Evolutionary conservation across 2,113 vertebrate species (phyloP), one percentile per base, ranked within the genome.

Genomic region (Xyrauchen texanus): DNA sequence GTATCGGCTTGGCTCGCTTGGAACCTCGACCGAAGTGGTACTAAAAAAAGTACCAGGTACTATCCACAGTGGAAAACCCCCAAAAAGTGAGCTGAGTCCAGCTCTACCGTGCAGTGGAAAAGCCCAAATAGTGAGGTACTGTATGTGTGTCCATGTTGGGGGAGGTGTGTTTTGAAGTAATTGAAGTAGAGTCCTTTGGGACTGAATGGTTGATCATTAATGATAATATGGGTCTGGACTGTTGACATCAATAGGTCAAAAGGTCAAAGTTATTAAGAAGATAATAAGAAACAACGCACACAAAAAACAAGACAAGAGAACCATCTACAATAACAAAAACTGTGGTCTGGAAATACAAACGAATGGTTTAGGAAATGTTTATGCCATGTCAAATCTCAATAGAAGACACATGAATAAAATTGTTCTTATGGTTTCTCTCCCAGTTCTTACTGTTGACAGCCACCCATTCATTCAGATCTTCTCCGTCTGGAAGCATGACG

Each of bases 391-490:
- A 34, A 34, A 34, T 1, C 21, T n/a, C n/a, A n/a, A n/a, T n/a
- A n/a, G n/a, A 9, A 9, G 16, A 49, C 46, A 34, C 47, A 9
- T 7, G 21, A 9, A 49, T 42, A 58, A 51, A 4, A 4, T 34
- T 34, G 21, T 34, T 34, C 21, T 34, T 53, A 15, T 7, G 10
- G 64, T 58, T 45, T 52, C 78, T 21, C 80, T 83, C 15, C 8
- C 42, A 10, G 47, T 8, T 55, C 97, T 96, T 90, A 98, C 97
- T 98, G 87, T 98, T 98, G 15, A 98, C 96, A 0, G 97, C 97
- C 4, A 98, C 95, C 97, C 97, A 98, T 76, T 98, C 97, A 12
- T 98, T 98, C 8, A 98, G 92, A 86, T 98, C 97, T 85, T 98
- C 97, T 4, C 97, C 96, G 79, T 98, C 96, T 0, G 97, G 97